Conservation (phyloP, 2,113 vertebrate genomes). For the Daubentonia madagascariensis region DNA sequence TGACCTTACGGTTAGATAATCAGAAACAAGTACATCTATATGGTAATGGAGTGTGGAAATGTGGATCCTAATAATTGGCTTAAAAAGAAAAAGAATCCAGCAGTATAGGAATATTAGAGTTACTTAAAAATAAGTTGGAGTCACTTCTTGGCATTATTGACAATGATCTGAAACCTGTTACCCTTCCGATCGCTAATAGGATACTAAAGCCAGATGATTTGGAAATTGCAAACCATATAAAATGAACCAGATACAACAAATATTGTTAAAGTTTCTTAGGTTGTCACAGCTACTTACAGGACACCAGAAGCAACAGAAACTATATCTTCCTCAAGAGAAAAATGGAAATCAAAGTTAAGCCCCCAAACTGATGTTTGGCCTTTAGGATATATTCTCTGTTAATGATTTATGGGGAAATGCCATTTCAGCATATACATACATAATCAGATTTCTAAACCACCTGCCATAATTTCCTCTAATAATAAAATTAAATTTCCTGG, state of each 20-base stretch:
- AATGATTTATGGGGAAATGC: conserved; percentile 92
- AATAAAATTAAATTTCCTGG: conserved; percentile 88
- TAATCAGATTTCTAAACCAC: conserved; percentile 86
- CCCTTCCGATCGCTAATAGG: conserved; percentile 92
- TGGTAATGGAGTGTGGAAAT: conserved; percentile 93
- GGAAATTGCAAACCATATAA: conserved; percentile 91
- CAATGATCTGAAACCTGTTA: conserved; percentile 93
- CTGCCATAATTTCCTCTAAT: conserved; percentile 87
- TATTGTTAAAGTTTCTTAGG: conserved; percentile 93
- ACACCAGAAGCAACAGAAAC: conserved; percentile 92
- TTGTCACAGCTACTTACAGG: conserved; percentile 93
- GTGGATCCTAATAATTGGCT: conserved; percentile 92
- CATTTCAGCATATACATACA: conserved; percentile 42
- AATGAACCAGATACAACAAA: conserved; percentile 92
- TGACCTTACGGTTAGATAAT: conserved; percentile 92
- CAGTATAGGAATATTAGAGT: conserved; percentile 89
- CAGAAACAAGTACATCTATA: conserved; percentile 88
- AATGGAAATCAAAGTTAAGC: conserved; percentile 88
- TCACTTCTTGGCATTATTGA: conserved; percentile 91
- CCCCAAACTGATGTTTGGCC: conserved; percentile 92
- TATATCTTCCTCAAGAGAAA: conserved; percentile 85
- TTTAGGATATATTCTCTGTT: conserved; percentile 91
- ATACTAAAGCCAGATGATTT: conserved; percentile 93
- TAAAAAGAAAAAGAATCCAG: conserved; percentile 89
- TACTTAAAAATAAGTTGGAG: conserved; percentile 93